Percentiles rank a stretch among this genome's conserved stretches.
Evolutionary conservation across 37 sponge, comb jelly and placozoan genomes (phyloP).

Genomic region (Eunapius fragilis): DNA sequence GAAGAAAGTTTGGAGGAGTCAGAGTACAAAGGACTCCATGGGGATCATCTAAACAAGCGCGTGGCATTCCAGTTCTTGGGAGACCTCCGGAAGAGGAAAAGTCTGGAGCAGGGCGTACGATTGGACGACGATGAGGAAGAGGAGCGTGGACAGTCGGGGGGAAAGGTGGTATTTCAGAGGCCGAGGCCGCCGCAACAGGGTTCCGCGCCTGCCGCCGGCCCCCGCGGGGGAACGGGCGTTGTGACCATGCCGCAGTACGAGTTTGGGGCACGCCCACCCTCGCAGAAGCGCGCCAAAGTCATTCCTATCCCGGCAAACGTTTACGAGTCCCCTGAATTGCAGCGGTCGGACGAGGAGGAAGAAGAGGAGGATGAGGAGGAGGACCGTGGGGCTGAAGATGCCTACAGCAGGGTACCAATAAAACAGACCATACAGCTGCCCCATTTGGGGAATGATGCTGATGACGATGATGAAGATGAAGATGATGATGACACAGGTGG

Average conservation of each 20-base stretch:
- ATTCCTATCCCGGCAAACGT: background rate
- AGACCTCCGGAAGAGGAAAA: conserved; percentile 30
- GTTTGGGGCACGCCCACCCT: background rate
- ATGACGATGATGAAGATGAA: background rate
- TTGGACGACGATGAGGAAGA: background rate
- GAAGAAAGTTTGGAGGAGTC: conserved; percentile 45
- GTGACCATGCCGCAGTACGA: background rate
- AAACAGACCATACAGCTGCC: background rate
- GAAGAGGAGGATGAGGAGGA: background rate
- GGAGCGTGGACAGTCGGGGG: background rate
- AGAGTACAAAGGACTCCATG: conserved; percentile 20
- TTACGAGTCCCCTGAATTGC: background rate
- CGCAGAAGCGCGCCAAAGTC: background rate
- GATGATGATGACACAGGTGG: background rate
- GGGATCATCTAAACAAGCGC: conserved; percentile 47
- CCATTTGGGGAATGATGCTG: background rate
- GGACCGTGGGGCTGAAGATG: too few relatives aligned
- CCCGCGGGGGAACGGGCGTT: background rate
- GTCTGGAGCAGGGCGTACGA: background rate
- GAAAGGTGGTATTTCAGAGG: background rate
- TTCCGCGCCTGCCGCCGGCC: background rate
- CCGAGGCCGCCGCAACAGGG: background rate
- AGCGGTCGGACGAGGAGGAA: background rate
- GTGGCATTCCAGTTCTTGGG: conserved; percentile 58
- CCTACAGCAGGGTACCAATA: background rate